Conservation (phyloP, 2,113 vertebrate genomes). For the Gopherus flavomarginatus region DNA sequence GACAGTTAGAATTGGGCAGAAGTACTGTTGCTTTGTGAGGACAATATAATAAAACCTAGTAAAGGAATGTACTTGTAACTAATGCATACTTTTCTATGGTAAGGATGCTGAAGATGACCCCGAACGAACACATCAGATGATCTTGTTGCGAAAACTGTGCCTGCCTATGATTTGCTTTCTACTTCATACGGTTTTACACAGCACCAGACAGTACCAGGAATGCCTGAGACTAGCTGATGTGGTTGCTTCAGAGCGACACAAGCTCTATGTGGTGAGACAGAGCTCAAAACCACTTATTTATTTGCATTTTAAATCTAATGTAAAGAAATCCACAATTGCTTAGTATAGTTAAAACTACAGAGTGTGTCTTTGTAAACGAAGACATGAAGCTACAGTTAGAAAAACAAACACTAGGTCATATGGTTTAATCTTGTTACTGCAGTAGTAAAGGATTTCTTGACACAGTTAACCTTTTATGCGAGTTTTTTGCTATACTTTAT, state of each 20-base stretch:
- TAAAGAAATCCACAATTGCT: not conserved
- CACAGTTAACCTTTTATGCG: not conserved
- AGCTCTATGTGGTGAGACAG: constrained; percentile 87
- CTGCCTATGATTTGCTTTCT: constrained; percentile 92
- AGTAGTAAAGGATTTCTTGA: not conserved
- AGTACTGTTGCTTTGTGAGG: not conserved
- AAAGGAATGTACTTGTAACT: not conserved
- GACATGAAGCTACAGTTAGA: constrained; percentile 12
- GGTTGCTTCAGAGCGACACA: constrained; percentile 92
- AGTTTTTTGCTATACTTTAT: not conserved
- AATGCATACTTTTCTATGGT: rapidly evolving
- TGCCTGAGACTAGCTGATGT: constrained; percentile 92
- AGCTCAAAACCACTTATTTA: not conserved
- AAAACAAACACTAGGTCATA: not conserved
- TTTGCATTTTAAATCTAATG: not conserved
- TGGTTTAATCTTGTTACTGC: not conserved
- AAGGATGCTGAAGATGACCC: constrained; percentile 90
- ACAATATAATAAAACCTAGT: not conserved
- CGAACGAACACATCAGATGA: constrained; percentile 91
- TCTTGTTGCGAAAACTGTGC: constrained; percentile 87
- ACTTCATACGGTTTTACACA: constrained; percentile 92
- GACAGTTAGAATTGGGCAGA: not conserved
- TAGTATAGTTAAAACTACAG: not conserved
- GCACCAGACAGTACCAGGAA: constrained; percentile 91
- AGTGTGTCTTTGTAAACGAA: constrained; percentile 14